Percentiles rank a stretch among this genome's conserved stretches.
These are phyloP conservation scores for Halcyon malimbica DNA, from an alignment of 2,113 vertebrate genomes.

Conservation along the genomic window DNA sequence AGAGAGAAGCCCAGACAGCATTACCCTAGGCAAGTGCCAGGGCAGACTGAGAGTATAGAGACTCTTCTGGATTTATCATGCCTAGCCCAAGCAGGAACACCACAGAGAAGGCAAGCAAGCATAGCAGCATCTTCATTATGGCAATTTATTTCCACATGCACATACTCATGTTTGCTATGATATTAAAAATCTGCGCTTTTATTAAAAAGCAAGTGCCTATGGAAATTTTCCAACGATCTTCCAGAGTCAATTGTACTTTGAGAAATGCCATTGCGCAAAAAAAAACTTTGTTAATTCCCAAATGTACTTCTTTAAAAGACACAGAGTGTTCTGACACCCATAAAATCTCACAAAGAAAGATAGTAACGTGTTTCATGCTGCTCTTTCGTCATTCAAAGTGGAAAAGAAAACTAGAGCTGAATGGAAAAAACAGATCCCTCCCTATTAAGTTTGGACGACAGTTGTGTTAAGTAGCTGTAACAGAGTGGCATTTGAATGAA, in stretches of 20 bases:
- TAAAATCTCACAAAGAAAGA: not conserved
- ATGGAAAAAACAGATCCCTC: not conserved
- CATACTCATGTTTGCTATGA: not conserved
- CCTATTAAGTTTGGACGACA: not conserved
- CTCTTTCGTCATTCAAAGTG: not conserved
- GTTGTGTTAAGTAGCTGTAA: not conserved
- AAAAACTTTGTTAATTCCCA: conserved; percentile 16
- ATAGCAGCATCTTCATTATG: not conserved
- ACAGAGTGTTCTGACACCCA: not conserved
- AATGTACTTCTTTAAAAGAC: not conserved
- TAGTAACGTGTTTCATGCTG: not conserved
- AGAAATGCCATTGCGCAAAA: not conserved
- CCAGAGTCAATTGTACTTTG: not conserved
- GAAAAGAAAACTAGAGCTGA: not conserved
- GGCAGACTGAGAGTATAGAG: not conserved
- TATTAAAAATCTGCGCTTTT: not conserved
- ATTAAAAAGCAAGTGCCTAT: not conserved
- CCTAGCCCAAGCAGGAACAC: not conserved
- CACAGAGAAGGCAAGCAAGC: not conserved
- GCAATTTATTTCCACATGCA: not conserved
- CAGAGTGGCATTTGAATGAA: not conserved
- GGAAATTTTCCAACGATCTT: not conserved
- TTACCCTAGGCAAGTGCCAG: not conserved
- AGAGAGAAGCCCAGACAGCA: not conserved
- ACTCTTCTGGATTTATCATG: not conserved